Percentiles rank a stretch among this genome's conserved stretches.
These are phyloP conservation scores for Prionace glauca DNA, from an alignment of 2,797 vertebrate species.

Conservation along the genomic window DNA sequence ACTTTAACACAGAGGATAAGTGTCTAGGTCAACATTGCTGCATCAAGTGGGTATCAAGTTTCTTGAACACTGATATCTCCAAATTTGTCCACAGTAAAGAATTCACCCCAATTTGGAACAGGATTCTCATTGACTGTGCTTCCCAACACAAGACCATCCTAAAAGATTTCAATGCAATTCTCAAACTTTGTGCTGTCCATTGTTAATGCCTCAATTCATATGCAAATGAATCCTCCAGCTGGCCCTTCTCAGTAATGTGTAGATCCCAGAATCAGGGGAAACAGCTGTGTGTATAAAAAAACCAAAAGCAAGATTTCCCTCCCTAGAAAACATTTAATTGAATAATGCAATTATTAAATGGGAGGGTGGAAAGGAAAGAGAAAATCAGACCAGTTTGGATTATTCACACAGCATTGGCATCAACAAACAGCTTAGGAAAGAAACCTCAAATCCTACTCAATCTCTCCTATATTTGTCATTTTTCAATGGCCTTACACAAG, in stretches of 20 bases:
- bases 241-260: neutral
- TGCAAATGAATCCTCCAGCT: conserved; percentile 27
- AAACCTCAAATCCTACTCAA: neutral
- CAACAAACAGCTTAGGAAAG: neutral
- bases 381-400: neutral
- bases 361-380: neutral
- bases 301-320: neutral
- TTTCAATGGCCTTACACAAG: neutral
- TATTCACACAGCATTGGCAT: neutral
- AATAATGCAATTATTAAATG: neutral
- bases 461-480: neutral
- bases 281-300: conserved; percentile 27
- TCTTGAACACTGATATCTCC: neutral
- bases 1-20: neutral
- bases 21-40: neutral
- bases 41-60: neutral
- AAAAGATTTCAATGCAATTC: conserved; percentile 17
- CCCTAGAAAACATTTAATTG: neutral
- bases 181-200: conserved; percentile 26
- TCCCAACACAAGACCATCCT: neutral
- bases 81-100: neutral
- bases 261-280: conserved; percentile 4
- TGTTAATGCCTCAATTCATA: conserved; percentile 30
- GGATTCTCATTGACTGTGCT: neutral
- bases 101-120: neutral